Conservation (phyloP, 1,140 invertebrate genomes). For the Eufriesea mexicana region DNA sequence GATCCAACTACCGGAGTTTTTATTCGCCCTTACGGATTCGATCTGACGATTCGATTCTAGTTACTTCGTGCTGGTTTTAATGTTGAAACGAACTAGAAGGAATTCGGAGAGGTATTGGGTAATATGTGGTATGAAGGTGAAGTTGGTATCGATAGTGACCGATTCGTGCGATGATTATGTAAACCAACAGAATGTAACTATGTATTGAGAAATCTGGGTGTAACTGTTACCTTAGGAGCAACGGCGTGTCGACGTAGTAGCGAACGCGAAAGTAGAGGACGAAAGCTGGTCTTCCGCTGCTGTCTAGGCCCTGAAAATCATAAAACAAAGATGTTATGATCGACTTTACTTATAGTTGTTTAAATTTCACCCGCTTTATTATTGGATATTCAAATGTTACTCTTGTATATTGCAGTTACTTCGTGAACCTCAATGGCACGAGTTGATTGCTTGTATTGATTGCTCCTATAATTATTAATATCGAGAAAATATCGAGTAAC, state of each 20-base stretch:
- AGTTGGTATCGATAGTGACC: neutral
- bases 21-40: conserved; percentile 21
- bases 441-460: too few relatives aligned
- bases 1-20: conserved; percentile 46
- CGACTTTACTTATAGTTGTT: neutral
- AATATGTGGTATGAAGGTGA: neutral
- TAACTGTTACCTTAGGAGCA: conserved; percentile 86
- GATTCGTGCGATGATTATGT: neutral
- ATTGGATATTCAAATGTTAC: neutral
- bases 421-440: neutral
- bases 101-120: too few relatives aligned
- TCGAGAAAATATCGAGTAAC: too few relatives aligned
- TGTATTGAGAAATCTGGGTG: neutral
- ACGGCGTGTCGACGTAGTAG: conserved; percentile 95
- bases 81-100: neutral
- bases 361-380: too few relatives aligned
- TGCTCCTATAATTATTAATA: too few relatives aligned
- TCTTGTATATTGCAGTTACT: neutral
- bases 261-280: conserved; percentile 96
- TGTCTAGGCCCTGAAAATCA: conserved; percentile 91
- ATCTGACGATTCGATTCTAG: neutral
- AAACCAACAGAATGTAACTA: neutral
- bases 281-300: conserved; percentile 93
- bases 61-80: neutral
- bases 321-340: conserved; percentile 51